Evolutionary conservation across 2,888 invertebrate species (phyloP).

Genomic region (Oxystoma pomonae): DNA sequence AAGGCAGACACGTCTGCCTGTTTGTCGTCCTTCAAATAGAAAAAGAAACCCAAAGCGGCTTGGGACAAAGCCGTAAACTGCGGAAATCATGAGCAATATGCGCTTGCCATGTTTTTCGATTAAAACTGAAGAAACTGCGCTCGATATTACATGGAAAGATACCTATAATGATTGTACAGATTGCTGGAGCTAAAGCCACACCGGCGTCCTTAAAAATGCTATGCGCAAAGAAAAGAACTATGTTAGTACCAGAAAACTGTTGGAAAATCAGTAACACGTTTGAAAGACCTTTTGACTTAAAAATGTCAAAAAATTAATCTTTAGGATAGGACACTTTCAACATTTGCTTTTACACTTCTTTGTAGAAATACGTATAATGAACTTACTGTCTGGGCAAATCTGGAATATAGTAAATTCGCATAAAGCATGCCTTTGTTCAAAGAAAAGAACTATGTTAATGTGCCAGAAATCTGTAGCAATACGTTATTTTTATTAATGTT

Average conservation of each 20-base stretch:
- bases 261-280: conserved; percentile 74
- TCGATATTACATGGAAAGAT: conserved; percentile 74
- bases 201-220: conserved; percentile 57
- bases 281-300: conserved; percentile 61
- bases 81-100: conserved; percentile 66
- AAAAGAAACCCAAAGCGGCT: conserved; percentile 51
- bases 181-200: conserved; percentile 49
- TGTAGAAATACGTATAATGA: no score
- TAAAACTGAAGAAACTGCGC: conserved; percentile 66
- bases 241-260: conserved; percentile 78
- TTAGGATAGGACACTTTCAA: conserved; percentile 48
- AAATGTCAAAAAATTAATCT: conserved; percentile 43
- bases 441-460: no score
- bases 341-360: conserved; percentile 54
- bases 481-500: conserved; percentile 64
- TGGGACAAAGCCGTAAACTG: conserved; percentile 54
- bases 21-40: conserved; percentile 55
- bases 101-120: conserved; percentile 77
- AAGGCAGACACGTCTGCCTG: conserved; percentile 50
- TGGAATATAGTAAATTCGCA: no score
- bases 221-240: conserved; percentile 74
- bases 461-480: conserved; percentile 56
- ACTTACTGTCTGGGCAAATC: no score
- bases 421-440: no score
- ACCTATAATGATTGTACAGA: conserved; percentile 77